Base-by-base conservation (phyloP, 2,888 invertebrate genomes). In the Latheticus oryzae region DNA sequence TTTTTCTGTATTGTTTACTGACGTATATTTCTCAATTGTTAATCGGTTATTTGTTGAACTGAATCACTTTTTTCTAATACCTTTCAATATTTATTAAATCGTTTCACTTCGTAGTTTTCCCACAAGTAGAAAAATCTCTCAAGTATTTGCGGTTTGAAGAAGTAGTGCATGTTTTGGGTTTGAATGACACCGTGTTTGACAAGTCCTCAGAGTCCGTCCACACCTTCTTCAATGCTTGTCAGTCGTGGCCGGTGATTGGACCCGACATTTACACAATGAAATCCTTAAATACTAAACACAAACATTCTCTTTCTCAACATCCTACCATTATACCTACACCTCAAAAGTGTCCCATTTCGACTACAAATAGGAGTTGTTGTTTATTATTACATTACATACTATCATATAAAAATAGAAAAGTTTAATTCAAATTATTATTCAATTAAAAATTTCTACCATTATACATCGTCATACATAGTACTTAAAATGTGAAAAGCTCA, bases 131-230 rank as follows among this genome's bases (percentile, higher is more conserved):
- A 35, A 35, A 54, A 24, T 15, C 23, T 13, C 23, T 16, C 45
- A 38, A 32, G 47, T 48, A 33, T 58, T 53, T 58, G 53, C 53
- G 52, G 58, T 58, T 32, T 52, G 15, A 30, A 48, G 52, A 45
- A 47, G 58, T 45, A 19, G 52, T 21, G 37, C 43, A 42, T 40
- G 43, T 50, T 55, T 58, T 40, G 47, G 26, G 26, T 42, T 59
- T 67, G 71, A 68, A 64, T 76, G 75, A 76, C 75, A 71, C 68
- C 69, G 70, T 78, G 76, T 77, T 77, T 78, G 77, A 77, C 77
- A 74, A 73, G 72, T 73, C 70, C 73, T 77, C 71, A 70, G 69
- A 70, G 69, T 68, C 67, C 68, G 73, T 76, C 76, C 75, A 74
- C 75, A 76, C 76, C 76, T 76, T 67, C 63, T 28, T 75, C 74